Conservation (phyloP, 2,888 invertebrate species). For the Pyrrhia umbra region DNA sequence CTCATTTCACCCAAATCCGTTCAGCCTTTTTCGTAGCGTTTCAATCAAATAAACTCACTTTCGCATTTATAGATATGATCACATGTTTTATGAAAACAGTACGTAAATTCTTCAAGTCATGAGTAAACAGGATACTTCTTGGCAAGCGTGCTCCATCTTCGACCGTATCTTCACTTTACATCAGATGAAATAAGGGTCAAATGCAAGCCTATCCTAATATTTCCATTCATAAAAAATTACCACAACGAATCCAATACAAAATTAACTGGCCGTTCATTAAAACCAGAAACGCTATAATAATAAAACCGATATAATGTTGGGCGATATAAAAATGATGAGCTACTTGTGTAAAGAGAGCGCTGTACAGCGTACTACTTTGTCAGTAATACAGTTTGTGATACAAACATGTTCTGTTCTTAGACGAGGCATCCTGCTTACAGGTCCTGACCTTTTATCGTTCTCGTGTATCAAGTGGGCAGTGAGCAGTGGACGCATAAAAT, state of each 20-base stretch:
- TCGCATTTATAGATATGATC: no score
- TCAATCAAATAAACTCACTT: no score
- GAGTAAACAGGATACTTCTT: no score
- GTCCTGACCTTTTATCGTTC: conserved; percentile 84
- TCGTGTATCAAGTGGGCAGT: conserved; percentile 73
- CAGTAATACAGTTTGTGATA: conserved; percentile 63
- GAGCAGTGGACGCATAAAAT: conserved; percentile 75
- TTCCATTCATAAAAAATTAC: conserved; percentile 11
- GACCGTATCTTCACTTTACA: no score
- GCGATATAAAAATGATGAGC: conserved; percentile 38
- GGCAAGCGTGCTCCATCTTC: no score
- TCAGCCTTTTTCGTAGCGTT: no score
- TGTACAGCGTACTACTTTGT: conserved; percentile 59
- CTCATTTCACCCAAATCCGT: no score
- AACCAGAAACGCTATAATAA: conserved; percentile 39
- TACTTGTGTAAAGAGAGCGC: conserved; percentile 39
- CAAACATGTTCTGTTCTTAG: conserved; percentile 79
- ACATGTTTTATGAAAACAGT: no score
- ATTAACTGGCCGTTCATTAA: conserved; percentile 34
- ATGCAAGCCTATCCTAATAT: no score
- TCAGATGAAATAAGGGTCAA: no score
- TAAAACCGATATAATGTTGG: conserved; percentile 47
- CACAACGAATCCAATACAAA: conserved; percentile 19
- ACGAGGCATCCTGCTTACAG: conserved; percentile 77
- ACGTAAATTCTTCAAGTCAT: no score